phyloP scores from a whole-genome alignment of 2,888 invertebrate genomes.

The Patella depressa region DNA sequence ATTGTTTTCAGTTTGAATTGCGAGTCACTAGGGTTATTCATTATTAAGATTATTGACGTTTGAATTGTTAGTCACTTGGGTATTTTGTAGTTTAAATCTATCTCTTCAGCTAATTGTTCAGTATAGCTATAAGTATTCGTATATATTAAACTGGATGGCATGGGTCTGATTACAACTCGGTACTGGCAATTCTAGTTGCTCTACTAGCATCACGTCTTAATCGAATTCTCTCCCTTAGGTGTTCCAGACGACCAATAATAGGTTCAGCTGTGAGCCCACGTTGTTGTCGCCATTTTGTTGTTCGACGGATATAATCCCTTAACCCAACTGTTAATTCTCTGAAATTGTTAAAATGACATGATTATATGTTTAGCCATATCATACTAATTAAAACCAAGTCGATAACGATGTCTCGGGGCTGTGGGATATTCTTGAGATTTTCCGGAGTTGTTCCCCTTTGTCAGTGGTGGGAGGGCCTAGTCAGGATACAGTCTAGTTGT shows the following conservation, averaged over 20 bases:
- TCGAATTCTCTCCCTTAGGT: conserved; percentile 52
- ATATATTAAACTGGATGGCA: not conserved
- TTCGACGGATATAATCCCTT: conserved; percentile 50
- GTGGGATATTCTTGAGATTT: too few species aligned
- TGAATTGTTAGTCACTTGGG: too few species aligned
- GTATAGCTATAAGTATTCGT: not conserved
- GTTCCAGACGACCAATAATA: conserved; percentile 46
- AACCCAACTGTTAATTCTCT: conserved; percentile 50
- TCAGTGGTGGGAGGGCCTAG: too few species aligned
- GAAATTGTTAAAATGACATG: conserved; percentile 19
- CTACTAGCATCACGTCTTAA: conserved; percentile 37
- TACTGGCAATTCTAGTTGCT: not conserved
- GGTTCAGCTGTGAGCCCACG: conserved; percentile 40
- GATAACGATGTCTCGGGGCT: too few species aligned
- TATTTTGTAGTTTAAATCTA: too few species aligned
- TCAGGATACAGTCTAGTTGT: too few species aligned
- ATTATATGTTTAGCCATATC: too few species aligned
- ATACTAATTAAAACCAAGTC: too few species aligned
- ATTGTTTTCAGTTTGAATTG: too few species aligned
- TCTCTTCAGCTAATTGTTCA: not conserved
- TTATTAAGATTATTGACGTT: too few species aligned
- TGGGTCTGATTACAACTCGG: not conserved
- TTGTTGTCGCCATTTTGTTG: conserved; percentile 44
- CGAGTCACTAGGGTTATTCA: too few species aligned
- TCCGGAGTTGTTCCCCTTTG: too few species aligned